Evolutionary conservation across 2,888 invertebrate species (phyloP), one percentile per base, ranked within the genome.

Genomic region (Pasiphila rectangulata): DNA sequence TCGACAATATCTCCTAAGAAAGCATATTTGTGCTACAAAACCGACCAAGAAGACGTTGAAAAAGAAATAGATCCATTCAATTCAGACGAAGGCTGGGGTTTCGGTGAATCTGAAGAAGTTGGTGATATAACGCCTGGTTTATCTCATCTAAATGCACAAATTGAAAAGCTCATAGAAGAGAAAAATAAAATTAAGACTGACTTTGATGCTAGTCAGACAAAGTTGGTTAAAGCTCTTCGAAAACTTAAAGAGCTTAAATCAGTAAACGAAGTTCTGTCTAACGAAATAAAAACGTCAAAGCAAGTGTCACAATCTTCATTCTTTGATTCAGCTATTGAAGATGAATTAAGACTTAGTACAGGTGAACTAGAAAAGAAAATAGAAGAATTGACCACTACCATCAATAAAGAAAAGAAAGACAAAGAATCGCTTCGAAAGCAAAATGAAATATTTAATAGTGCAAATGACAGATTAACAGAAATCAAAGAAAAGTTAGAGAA

Each of bases 211-310:
- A 82, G 91, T 49, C 93, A 94, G 72, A 78, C 92, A 0, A 95
- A 95, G 71, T 92, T 93, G 19, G 91, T 92, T 1, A 96, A 95
- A 81, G 90, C 96, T 56, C 84, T 97, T 59, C 94, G 94, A 64
- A 97, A 96, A 75, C 80, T 97, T 29, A 97, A 96, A 75, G 94
- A 95, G 69, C 91, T 95, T 42, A 97, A 96, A 76, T 79, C 81
- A 1, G 91, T 91, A 51, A 91, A 93, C 66, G 93, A 94, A 23
- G 84, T 89, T 57, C 72, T 93, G 23, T 77, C 80, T 6, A 89
- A 88, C 44, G 91, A 92, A 70, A 63, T 91, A 46, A 90, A 88
- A 59, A 73, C 86, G 15, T 83, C 86, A 21, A 89, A 89, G 60
- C 87, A 91, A 39, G 63, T 89, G 32, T 84, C 88, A 9, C 83